These are phyloP conservation scores for Diachasma alloeum DNA, from an alignment of 1,140 invertebrate genomes.

Conservation along the genomic window DNA sequence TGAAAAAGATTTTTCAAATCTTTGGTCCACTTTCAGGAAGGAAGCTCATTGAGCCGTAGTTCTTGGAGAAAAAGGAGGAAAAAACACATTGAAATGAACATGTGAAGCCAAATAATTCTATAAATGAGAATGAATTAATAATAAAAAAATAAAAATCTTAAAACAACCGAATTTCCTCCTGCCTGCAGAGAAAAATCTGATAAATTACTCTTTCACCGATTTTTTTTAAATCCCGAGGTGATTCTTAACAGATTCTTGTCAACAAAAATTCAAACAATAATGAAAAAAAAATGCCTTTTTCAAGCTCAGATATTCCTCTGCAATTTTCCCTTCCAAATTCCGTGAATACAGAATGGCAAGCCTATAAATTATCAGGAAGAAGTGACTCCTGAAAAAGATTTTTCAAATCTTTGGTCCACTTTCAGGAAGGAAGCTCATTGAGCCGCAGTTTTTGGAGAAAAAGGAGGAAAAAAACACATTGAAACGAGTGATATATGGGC, in stretches of 20 bases:
- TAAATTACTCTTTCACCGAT: no score
- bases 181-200: no score
- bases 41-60: slow-evolving; percentile 19
- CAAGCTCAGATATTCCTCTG: neutral
- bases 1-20: slow-evolving; percentile 7
- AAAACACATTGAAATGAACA: slow-evolving; percentile 32
- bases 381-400: neutral
- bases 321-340: neutral
- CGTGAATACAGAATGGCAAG: slow-evolving; percentile 39
- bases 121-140: no score
- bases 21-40: slow-evolving; percentile 10
- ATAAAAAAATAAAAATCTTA: no score
- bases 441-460: slow-evolving; percentile 15
- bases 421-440: slow-evolving; percentile 19
- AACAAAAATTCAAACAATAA: no score
- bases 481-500: slow-evolving; percentile 62
- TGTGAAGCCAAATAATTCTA: no score
- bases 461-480: neutral
- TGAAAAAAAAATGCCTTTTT: no score
- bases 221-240: no score
- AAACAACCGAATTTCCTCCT: no score
- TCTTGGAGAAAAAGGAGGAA: slow-evolving; percentile 9
- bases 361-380: slow-evolving; percentile 24
- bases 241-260: no score
- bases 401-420: slow-evolving; percentile 15